phyloP scores from a whole-genome alignment of 2,888 invertebrate genomes.

The Baronia brevicornis region DNA sequence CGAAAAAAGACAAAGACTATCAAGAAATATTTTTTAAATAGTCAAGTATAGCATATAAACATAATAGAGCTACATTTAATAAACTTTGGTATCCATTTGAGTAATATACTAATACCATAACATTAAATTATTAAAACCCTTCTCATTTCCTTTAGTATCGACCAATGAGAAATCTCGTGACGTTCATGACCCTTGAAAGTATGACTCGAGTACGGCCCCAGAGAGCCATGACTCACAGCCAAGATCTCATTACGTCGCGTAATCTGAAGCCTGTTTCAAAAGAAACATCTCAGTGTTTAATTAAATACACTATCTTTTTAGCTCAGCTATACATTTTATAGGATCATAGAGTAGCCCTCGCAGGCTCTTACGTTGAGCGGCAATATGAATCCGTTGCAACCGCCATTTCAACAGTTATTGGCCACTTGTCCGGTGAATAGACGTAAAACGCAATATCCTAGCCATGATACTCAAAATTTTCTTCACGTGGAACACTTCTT shows the following conservation, averaged over 20 bases:
- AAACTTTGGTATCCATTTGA: conserved; percentile 3
- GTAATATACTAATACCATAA: no score
- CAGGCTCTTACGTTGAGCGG: conserved; percentile 15
- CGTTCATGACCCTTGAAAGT: conserved; percentile 56
- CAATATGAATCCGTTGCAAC: conserved; percentile 43
- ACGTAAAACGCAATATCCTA: conserved; percentile 59
- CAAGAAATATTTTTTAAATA: no score
- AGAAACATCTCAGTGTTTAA: conserved; percentile 38
- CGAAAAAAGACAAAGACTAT: no score
- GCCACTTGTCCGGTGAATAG: conserved; percentile 53
- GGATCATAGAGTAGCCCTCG: conserved; percentile 4
- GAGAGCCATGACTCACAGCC: conserved; percentile 58
- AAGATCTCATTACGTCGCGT: conserved; percentile 54
- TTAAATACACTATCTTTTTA: conserved; percentile 25
- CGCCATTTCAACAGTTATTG: conserved; percentile 49
- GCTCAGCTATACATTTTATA: conserved; percentile 4
- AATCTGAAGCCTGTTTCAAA: conserved; percentile 47
- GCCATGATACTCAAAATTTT: conserved; percentile 35
- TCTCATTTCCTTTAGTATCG: conserved; percentile 35
- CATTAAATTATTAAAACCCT: conserved; percentile 9
- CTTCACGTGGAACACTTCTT: conserved; percentile 19
- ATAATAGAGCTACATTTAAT: conserved; percentile 5
- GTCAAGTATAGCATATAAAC: no score
- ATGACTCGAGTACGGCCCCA: conserved; percentile 44
- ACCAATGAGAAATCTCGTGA: conserved; percentile 42